These are phyloP conservation scores for Corydoras sp. DNA, from an alignment of 2,113 vertebrate species.

Conservation along the genomic window DNA sequence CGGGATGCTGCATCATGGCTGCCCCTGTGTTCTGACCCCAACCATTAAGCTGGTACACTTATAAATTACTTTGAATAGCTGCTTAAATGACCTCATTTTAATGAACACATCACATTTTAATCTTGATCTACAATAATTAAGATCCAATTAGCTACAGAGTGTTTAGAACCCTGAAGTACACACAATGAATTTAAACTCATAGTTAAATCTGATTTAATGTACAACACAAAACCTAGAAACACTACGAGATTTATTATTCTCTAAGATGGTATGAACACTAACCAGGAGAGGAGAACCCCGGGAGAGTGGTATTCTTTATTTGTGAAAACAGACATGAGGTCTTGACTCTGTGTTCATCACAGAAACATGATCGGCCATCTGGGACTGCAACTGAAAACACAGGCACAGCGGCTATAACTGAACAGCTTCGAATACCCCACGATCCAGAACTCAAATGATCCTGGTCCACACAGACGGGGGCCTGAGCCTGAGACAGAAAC, in stretches of 20 bases:
- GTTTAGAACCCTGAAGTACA: too few species aligned
- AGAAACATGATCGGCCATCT: slow-evolving; percentile 40
- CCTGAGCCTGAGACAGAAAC: background rate
- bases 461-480: background rate
- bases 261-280: slow-evolving; percentile 50
- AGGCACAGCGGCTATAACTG: slow-evolving; percentile 6
- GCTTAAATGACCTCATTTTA: too few species aligned
- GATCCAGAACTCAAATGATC: background rate
- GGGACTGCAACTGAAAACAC: slow-evolving; percentile 19
- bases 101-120: too few species aligned
- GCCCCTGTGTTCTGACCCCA: too few species aligned
- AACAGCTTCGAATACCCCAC: slow-evolving; percentile 2
- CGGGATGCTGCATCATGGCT: too few species aligned
- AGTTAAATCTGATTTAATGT: background rate
- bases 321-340: slow-evolving; percentile 38
- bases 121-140: too few species aligned
- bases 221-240: slow-evolving; percentile 32
- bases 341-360: slow-evolving; percentile 10
- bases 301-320: slow-evolving; percentile 39
- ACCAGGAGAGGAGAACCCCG: slow-evolving; percentile 32
- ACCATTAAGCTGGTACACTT: too few species aligned
- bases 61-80: too few species aligned
- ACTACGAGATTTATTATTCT: slow-evolving; percentile 51
- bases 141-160: too few species aligned
- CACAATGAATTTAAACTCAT: background rate